Evolutionary conservation across 2,888 invertebrate genomes (phyloP), one percentile per base, ranked within the genome.

Genomic region (Stenurella melanura): DNA sequence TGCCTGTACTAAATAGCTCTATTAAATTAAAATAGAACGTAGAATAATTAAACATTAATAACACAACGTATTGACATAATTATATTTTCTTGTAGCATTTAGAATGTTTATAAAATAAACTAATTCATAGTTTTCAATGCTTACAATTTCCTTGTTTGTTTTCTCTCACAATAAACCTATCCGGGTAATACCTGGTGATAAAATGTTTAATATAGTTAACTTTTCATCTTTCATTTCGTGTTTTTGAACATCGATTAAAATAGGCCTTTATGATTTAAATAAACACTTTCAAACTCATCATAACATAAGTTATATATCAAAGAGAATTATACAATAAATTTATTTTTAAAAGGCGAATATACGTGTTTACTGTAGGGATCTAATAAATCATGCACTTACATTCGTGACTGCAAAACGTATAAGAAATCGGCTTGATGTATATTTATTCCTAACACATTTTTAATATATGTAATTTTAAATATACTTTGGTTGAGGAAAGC

Each of bases 361-460:
- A 34, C 17, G 18, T 30, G 26, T 68, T 54, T 30, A 26, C 26
- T 68, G 30, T 63, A 54, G 54, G 50, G 54, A n/a, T 26, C 17
- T 26, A 54, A 68, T 68, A 68, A 68, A 68, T 68, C 67, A 68
- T 68, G n/a, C 61, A 68, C 50, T 54, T 12, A 54, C 67, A 26
- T 67, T 21, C 50, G 54, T 19, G 50, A 66, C 26, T 26, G n/a
- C 19, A 26, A 68, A 54, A 54, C n/a, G n/a, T 54, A 50, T n/a
- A 21, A 54, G 26, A 19, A 54, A 54, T 54, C 21, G 21, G n/a
- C 26, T n/a, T 50, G 4, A 50, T 50, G 50, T 50, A 50, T 15
- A 50, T 50, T 50, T 50, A n/a, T 50, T 50, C n/a, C 3, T 50
- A 50, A 50, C 7, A 17, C 6, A 15, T 50, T 50, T 42, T 50